phyloP scores from a whole-genome alignment of 2,113 vertebrate genomes.

The Pangasianodon gigas region DNA sequence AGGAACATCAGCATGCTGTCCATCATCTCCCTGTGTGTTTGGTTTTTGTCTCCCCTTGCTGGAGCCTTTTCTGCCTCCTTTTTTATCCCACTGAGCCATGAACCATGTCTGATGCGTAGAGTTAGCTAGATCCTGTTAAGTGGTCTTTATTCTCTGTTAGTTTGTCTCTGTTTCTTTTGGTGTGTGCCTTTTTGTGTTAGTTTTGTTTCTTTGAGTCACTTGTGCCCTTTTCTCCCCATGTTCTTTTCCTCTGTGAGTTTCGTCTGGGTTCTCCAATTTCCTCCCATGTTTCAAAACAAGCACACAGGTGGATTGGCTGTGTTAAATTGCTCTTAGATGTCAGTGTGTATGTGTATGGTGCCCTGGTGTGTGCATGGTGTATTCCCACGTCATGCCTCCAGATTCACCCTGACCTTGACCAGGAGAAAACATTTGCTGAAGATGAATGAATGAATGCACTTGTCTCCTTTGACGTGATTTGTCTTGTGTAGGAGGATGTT shows the following conservation, averaged over 20 bases:
- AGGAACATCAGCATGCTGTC: constrained; percentile 44
- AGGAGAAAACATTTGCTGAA: background rate
- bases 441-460: background rate
- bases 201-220: background rate
- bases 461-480: background rate
- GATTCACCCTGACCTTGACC: background rate
- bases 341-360: background rate
- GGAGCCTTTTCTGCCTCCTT: constrained; percentile 26
- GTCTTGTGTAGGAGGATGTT: background rate
- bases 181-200: background rate
- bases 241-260: background rate
- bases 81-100: background rate
- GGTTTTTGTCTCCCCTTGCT: constrained; percentile 29
- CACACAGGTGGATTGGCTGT: background rate
- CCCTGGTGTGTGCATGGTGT: background rate
- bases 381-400: background rate
- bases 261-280: background rate
- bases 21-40: constrained; percentile 41
- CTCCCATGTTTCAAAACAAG: background rate
- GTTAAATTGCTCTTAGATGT: background rate
- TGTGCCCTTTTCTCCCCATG: background rate
- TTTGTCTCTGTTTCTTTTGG: background rate
- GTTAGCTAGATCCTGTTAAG: background rate
- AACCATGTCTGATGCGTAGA: background rate
- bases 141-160: background rate